Evolutionary conservation across 1,140 invertebrate genomes (phyloP).

Genomic region (Drosophila sturtevanti): DNA sequence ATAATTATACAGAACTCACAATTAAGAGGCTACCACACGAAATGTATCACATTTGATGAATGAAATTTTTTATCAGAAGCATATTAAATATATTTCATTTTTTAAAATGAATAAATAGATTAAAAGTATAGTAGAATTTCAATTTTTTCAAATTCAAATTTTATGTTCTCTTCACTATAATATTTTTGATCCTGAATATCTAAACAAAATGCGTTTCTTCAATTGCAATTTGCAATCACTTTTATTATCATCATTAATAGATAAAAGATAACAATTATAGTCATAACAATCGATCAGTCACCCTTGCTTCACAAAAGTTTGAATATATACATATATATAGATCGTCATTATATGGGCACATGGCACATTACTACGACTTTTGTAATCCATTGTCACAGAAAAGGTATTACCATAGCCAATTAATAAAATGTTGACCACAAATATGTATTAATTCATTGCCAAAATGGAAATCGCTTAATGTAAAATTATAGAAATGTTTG

Average conservation of each 20-base stretch:
- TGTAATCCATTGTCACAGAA: neutral
- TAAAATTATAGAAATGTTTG: neutral
- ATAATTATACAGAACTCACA: neutral
- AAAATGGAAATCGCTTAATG: neutral
- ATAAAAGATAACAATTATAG: neutral
- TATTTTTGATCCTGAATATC: too few relatives aligned
- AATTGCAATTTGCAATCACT: neutral
- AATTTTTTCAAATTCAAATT: too few relatives aligned
- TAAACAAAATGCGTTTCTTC: too few relatives aligned
- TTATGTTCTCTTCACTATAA: too few relatives aligned
- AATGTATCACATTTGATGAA: too few relatives aligned
- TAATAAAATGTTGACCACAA: neutral
- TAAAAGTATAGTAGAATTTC: too few relatives aligned
- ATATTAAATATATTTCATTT: too few relatives aligned
- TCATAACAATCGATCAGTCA: neutral
- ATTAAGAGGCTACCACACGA: too few relatives aligned
- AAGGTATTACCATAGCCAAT: neutral
- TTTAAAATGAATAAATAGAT: too few relatives aligned
- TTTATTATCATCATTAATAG: neutral
- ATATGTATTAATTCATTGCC: neutral
- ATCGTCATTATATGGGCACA: neutral
- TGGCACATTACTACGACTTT: conserved; percentile 12
- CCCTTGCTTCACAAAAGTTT: neutral
- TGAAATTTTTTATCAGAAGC: too few relatives aligned
- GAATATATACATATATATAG: neutral